Evolutionary conservation across 2,797 vertebrate genomes (phyloP).

Genomic region (Chromobotia macracanthus): DNA sequence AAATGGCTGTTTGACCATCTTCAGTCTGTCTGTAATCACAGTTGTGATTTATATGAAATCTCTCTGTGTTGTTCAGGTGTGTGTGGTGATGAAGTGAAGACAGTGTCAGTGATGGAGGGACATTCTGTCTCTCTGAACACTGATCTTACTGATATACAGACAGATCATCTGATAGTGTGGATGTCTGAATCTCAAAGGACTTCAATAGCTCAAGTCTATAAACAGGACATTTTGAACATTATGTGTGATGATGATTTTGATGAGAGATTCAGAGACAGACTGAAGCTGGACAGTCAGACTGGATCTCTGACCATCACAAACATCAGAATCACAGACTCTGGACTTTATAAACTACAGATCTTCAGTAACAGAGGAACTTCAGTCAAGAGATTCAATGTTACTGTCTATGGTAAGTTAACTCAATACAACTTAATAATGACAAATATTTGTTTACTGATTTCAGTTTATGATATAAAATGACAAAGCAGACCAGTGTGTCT

Average conservation of each 20-base stretch:
- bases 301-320: too few species aligned
- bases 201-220: neutral
- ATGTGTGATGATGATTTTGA: neutral
- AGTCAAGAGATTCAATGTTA: neutral
- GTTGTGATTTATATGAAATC: too few species aligned
- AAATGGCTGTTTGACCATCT: too few species aligned
- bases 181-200: neutral
- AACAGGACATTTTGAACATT: too few species aligned
- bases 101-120: constrained; percentile 1
- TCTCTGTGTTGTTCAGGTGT: neutral
- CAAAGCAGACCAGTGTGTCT: too few species aligned
- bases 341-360: neutral
- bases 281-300: too few species aligned
- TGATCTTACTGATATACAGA: neutral
- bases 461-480: too few species aligned
- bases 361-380: neutral
- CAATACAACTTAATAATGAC: too few species aligned
- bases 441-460: too few species aligned
- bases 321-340: neutral
- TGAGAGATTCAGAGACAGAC: neutral
- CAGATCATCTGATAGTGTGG: neutral
- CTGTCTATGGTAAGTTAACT: neutral
- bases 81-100: neutral
- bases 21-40: too few species aligned
- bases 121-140: neutral